A percentile compares a stretch with the other conserved stretches of the same genome.
phyloP scores from a whole-genome alignment of 2,888 invertebrate species.

The Scaptodrosophila latifasciaeformis region DNA sequence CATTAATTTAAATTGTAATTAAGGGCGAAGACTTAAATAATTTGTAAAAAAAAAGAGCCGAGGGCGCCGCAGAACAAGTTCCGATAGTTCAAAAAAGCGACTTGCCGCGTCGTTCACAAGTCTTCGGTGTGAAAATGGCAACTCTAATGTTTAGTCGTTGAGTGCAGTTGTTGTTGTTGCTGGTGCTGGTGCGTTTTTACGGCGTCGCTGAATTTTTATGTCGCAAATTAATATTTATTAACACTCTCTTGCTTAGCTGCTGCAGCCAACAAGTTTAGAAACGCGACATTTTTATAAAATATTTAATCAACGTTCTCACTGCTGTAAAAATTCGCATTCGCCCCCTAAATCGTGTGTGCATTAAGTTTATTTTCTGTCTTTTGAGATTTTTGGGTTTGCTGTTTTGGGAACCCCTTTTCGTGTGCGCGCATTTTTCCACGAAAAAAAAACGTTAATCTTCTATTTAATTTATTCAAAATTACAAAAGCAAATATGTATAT shows the following conservation, averaged over 20 bases:
- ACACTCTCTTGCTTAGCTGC: neutral
- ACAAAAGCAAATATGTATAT: slow-evolving; percentile 43
- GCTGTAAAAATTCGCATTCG: slow-evolving; percentile 27
- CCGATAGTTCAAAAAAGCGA: too few species aligned
- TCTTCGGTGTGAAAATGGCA: too few species aligned
- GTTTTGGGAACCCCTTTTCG: neutral
- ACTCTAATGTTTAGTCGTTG: too few species aligned
- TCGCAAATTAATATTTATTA: slow-evolving; percentile 19
- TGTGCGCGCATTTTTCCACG: slow-evolving; percentile 40
- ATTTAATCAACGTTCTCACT: too few species aligned
- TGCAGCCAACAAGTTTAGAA: neutral
- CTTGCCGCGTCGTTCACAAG: too few species aligned
- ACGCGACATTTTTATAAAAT: too few species aligned
- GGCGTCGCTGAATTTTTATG: slow-evolving; percentile 28
- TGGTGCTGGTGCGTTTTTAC: slow-evolving; percentile 1
- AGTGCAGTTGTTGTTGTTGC: slow-evolving; percentile 27
- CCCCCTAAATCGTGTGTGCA: slow-evolving; percentile 20
- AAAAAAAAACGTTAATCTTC: slow-evolving; percentile 46
- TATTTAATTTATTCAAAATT: slow-evolving; percentile 51
- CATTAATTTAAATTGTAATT: too few species aligned
- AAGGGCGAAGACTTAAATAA: too few species aligned
- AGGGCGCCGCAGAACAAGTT: too few species aligned
- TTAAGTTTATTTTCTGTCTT: slow-evolving; percentile 32
- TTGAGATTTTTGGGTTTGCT: slow-evolving; percentile 33
- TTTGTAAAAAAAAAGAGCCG: too few species aligned